Conservation (phyloP, 1,140 invertebrate genomes). For the Eulimnadia texana region DNA sequence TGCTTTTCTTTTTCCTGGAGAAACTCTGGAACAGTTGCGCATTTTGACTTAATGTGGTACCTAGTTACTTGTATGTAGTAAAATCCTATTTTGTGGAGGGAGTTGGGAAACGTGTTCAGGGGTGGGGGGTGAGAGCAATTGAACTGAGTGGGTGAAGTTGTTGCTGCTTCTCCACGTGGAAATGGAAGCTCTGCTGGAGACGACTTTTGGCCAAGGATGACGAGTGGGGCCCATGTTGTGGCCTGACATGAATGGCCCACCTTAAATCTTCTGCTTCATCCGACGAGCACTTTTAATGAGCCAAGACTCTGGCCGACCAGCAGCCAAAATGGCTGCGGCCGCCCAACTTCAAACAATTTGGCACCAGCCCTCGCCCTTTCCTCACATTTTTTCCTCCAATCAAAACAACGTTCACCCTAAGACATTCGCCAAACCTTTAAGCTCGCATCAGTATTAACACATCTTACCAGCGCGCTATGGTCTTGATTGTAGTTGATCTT, state of each 20-base stretch:
- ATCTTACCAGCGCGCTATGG: too few relatives aligned
- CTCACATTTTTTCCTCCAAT: neutral
- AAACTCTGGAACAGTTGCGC: too few relatives aligned
- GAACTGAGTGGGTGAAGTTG: neutral
- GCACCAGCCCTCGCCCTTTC: neutral
- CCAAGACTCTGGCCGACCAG: neutral
- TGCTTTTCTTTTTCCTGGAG: too few relatives aligned
- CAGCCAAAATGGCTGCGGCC: neutral
- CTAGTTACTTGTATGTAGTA: too few relatives aligned
- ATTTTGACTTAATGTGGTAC: too few relatives aligned
- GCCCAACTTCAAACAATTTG: slow-evolving; percentile 1
- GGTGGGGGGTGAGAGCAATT: too few relatives aligned
- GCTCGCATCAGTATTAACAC: too few relatives aligned
- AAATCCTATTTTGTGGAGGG: too few relatives aligned
- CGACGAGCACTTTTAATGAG: neutral
- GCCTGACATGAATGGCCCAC: neutral
- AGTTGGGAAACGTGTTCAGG: too few relatives aligned
- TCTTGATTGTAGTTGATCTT: too few relatives aligned
- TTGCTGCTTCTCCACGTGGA: neutral
- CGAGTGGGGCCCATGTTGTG: neutral
- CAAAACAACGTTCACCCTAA: neutral
- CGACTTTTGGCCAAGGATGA: neutral
- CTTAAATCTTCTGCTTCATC: slow-evolving; percentile 1
- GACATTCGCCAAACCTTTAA: too few relatives aligned
- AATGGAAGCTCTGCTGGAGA: neutral